A percentile compares a stretch with the other conserved stretches of the same genome.
Evolutionary conservation across 2,797 vertebrate species (phyloP).

Genomic region (Poecilia gillii): DNA sequence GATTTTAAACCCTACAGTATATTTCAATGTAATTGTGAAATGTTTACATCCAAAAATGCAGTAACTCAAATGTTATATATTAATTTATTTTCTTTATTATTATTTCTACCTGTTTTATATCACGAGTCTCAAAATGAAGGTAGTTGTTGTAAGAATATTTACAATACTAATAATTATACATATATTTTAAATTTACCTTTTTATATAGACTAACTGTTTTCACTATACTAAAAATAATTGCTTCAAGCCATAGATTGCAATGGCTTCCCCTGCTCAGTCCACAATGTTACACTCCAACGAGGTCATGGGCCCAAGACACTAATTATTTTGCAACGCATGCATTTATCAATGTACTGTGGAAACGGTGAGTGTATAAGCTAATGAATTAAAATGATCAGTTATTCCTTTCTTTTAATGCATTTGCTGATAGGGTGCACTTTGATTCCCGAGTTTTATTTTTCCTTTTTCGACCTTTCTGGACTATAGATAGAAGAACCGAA

Average conservation of each 20-base stretch:
- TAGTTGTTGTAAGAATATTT: background rate
- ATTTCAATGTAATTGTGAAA: background rate
- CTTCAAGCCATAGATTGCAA: background rate
- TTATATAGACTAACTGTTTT: background rate
- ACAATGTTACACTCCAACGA: background rate
- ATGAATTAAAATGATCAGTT: background rate
- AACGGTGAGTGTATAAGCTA: background rate
- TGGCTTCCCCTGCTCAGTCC: background rate
- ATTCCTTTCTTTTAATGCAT: background rate
- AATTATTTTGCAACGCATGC: background rate
- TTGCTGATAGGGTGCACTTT: no score
- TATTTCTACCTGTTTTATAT: background rate
- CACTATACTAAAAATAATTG: background rate
- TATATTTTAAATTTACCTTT: no score
- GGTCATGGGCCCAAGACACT: background rate
- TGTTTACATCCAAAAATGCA: background rate
- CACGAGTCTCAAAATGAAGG: background rate
- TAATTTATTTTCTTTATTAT: background rate
- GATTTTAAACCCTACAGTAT: background rate
- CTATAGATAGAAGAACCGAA: background rate
- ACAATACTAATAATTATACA: background rate
- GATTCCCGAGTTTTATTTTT: background rate
- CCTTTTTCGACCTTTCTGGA: background rate
- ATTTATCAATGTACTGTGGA: background rate
- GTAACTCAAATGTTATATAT: background rate